Evolutionary conservation across 2,888 invertebrate species (phyloP).

Genomic region (Orthosia gracilis): DNA sequence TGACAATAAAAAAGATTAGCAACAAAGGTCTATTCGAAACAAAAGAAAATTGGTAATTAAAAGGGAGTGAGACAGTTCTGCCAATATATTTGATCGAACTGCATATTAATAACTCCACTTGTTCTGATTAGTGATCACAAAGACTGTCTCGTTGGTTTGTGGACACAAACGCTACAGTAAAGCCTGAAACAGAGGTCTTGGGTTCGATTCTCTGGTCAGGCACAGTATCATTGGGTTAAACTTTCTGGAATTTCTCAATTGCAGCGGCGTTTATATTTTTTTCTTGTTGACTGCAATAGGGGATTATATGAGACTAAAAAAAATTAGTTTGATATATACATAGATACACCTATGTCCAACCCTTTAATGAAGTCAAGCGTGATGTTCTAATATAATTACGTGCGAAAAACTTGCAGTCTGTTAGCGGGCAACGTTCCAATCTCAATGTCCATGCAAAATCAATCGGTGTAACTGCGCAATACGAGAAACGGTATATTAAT

Average conservation of each 20-base stretch:
- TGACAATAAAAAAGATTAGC: neutral
- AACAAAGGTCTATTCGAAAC: neutral
- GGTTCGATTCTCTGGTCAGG: neutral
- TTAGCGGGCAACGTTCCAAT: slow-evolving; percentile 62
- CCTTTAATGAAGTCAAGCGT: too few species aligned
- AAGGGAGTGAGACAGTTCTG: neutral
- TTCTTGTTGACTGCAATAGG: too few species aligned
- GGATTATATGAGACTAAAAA: neutral
- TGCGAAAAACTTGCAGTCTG: slow-evolving; percentile 45
- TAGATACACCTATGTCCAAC: too few species aligned
- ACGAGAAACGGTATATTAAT: slow-evolving; percentile 36
- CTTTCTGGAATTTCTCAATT: neutral
- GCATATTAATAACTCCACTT: too few species aligned
- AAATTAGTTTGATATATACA: neutral
- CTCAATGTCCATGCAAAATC: slow-evolving; percentile 52
- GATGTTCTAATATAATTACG: slow-evolving; percentile 24
- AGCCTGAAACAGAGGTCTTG: neutral
- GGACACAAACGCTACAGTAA: too few species aligned
- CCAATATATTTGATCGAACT: neutral
- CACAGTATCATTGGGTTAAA: neutral
- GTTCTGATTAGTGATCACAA: too few species aligned
- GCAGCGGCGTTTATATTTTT: too few species aligned
- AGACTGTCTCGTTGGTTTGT: too few species aligned
- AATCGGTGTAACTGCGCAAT: slow-evolving; percentile 53
- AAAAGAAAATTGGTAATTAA: slow-evolving; percentile 16